Base-by-base conservation (phyloP, 2,888 invertebrate genomes). In the Hirudinaria manillensis region DNA sequence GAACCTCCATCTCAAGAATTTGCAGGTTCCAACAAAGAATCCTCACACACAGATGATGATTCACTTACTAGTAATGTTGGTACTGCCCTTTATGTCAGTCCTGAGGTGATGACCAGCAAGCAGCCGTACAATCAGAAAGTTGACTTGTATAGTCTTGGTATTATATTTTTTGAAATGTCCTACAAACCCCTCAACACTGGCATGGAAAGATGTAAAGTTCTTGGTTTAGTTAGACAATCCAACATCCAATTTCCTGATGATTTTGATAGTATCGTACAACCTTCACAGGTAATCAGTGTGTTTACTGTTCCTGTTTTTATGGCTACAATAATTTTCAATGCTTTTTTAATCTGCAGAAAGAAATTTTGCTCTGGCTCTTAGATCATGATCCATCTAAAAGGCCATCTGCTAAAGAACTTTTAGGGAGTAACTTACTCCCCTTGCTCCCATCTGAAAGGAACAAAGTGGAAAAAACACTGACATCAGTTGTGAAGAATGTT, bases 21-120 rank as follows among this genome's bases (percentile, higher is more conserved):
- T 16, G 1, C 21, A 21, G n/a, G 13, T 61, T 27, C 29, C 6
- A 27, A 27, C 6, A 61, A 10, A 61, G 61, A 61, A 27, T 27
- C 61, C 61, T 61, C 61, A 27, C 45, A 36, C 29, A 27, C 24
- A 56, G 32, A 72, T 32, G 66, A 51, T 70, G 51, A 56, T n/a
- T 65, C 73, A n/a, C 76, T 83, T 76, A 92, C 92, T 0, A 92
- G 92, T 0, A 89, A 92, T 87, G 92, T 98, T 32, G 99, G 99
- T 36, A 99, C 98, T 38, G 92, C 93, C 0, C 87, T 96, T 0
- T 99, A 99, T 86, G 92, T 93, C 70, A 96, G 97, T 0, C 98
- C 98, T 0, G 99, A 99, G 84, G 87, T 98, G 0, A 81, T 83
- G 80, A 92, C 91, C 24, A 79, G 77, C 67, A 82, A 81, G 76